A percentile compares a stretch with the other conserved stretches of the same genome.
phyloP scores from a whole-genome alignment of 2,797 vertebrate species.

The Psittacula derbiana region DNA sequence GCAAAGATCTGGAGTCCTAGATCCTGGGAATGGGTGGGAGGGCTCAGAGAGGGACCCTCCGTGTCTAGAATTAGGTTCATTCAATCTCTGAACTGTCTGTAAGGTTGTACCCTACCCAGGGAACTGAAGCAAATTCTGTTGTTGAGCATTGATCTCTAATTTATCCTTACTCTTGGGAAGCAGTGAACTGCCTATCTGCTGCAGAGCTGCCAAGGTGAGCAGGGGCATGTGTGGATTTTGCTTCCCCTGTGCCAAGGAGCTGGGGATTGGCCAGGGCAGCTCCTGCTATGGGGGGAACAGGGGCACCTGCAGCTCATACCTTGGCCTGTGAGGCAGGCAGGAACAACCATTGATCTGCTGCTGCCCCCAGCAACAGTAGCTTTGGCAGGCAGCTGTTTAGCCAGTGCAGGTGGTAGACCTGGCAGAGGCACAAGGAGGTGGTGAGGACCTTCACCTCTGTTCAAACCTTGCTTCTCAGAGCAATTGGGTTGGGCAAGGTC shows the following conservation, averaged over 20 bases:
- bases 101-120: not conserved
- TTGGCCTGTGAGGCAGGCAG: not conserved
- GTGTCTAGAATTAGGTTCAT: fast-evolving
- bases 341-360: fast-evolving
- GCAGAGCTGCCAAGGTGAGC: not conserved
- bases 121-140: not conserved
- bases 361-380: not conserved
- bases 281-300: fast-evolving
- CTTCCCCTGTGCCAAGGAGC: not conserved
- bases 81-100: not conserved
- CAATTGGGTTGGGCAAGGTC: fast-evolving
- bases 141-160: not conserved
- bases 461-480: fast-evolving
- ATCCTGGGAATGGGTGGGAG: not conserved
- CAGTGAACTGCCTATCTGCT: not conserved
- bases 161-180: not conserved
- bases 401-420: not conserved
- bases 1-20: not conserved
- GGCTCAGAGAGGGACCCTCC: not conserved
- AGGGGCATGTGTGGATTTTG: fast-evolving
- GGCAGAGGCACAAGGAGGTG: not conserved
- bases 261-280: not conserved
- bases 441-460: not conserved
- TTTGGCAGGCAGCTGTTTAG: not conserved
- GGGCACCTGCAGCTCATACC: not conserved